Conservation (phyloP, 2,888 invertebrate genomes). For the Torymus auratus region DNA sequence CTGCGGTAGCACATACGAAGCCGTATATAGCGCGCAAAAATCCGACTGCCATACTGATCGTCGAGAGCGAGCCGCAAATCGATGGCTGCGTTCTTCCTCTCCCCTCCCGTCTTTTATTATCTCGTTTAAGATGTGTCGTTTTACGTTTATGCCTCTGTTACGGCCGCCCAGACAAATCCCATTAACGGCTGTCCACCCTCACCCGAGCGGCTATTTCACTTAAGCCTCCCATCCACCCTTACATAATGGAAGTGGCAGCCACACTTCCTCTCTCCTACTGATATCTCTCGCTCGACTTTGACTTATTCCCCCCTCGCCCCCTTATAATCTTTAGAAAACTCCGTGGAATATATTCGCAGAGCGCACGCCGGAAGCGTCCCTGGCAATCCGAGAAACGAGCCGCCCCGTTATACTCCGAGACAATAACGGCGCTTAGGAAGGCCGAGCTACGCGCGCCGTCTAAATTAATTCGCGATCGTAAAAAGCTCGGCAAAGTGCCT, state of each 20-base stretch:
- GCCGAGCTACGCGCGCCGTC: slow-evolving; percentile 28
- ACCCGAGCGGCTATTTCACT: slow-evolving; percentile 28
- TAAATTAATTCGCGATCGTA: slow-evolving; percentile 59
- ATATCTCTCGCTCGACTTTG: no score
- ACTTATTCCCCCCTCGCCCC: no score
- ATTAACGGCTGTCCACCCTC: slow-evolving; percentile 52
- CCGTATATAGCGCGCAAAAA: background rate
- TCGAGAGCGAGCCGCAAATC: slow-evolving; percentile 20
- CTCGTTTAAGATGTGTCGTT: slow-evolving; percentile 52
- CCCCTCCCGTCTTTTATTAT: slow-evolving; percentile 32
- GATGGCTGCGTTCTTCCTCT: slow-evolving; percentile 9
- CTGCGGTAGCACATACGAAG: background rate
- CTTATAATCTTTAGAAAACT: no score
- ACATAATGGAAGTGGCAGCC: slow-evolving; percentile 11
- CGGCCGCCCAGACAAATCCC: slow-evolving; percentile 42
- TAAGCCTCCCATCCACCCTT: background rate
- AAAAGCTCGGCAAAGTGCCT: slow-evolving; percentile 52
- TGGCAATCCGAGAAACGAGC: no score
- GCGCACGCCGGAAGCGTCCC: no score
- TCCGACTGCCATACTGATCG: background rate
- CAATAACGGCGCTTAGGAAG: slow-evolving; percentile 52
- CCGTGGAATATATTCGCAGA: no score
- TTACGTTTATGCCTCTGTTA: slow-evolving; percentile 48
- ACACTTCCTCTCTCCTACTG: background rate
- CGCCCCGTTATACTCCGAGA: slow-evolving; percentile 14